These are phyloP conservation scores for Cantharis flavilabris DNA, from an alignment of 2,888 invertebrate genomes.

Conservation along the genomic window DNA sequence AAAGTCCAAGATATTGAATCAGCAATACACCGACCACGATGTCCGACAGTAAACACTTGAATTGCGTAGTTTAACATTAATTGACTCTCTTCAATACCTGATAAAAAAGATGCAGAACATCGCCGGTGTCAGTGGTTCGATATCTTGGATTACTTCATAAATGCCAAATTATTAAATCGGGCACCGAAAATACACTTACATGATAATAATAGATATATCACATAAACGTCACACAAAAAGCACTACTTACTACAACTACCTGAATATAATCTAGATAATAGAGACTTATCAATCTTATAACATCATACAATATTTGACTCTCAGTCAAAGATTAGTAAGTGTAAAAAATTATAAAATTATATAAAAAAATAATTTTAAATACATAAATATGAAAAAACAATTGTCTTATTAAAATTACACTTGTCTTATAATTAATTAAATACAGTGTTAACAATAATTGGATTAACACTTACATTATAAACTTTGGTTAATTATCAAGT, in stretches of 20 bases:
- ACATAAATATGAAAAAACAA: constrained; percentile 45
- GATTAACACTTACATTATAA: constrained; percentile 42
- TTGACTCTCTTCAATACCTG: constrained; percentile 33
- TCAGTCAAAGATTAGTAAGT: constrained; percentile 45
- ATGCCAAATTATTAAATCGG: constrained; percentile 36
- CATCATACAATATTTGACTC: constrained; percentile 44
- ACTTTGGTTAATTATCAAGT: constrained; percentile 51
- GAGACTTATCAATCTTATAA: constrained; percentile 47
- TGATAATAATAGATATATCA: constrained; percentile 54
- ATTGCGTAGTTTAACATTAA: constrained; percentile 24
- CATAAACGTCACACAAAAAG: constrained; percentile 60
- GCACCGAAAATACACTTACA: constrained; percentile 38
- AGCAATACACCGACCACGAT: constrained; percentile 14
- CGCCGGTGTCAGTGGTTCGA: constrained; percentile 21
- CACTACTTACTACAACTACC: constrained; percentile 54
- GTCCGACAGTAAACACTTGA: constrained; percentile 17
- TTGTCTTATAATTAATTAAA: constrained; percentile 44
- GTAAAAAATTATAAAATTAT: constrained; percentile 53
- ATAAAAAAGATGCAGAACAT: constrained; percentile 10
- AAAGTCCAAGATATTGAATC: constrained; percentile 37
- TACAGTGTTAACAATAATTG: constrained; percentile 40
- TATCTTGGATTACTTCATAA: constrained; percentile 30
- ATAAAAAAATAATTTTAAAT: constrained; percentile 47
- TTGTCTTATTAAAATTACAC: constrained; percentile 42
- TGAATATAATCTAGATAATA: constrained; percentile 51